Percentiles rank a stretch among this genome's conserved stretches.
phyloP scores from a whole-genome alignment of 2,113 vertebrate species.

The Cacatua alba region DNA sequence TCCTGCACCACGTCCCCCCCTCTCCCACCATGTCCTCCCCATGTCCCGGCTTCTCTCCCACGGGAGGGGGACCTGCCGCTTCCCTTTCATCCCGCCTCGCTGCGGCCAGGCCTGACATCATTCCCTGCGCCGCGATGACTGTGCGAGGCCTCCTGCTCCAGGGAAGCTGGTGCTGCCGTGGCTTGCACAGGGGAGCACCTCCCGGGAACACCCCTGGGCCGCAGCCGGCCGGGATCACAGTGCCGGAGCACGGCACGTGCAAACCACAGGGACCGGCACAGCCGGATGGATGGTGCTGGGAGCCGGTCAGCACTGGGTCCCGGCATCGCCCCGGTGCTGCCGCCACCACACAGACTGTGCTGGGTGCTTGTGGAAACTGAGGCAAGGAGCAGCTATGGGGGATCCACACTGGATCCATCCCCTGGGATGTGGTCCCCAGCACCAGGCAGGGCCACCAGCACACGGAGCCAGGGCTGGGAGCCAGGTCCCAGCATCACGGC shows the following conservation, averaged over 20 bases:
- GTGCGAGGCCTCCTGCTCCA: not conserved
- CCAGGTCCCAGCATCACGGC: rapidly evolving
- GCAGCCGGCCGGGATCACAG: not conserved
- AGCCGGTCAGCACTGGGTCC: rapidly evolving
- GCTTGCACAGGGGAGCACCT: not conserved
- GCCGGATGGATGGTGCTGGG: not conserved
- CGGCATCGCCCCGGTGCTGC: rapidly evolving
- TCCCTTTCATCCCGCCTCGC: not conserved
- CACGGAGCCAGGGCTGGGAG: not conserved
- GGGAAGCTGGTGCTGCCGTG: not conserved
- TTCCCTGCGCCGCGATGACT: not conserved
- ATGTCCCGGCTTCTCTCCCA: not conserved
- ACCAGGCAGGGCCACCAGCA: not conserved
- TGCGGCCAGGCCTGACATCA: conserved; percentile 20
- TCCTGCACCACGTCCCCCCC: not conserved
- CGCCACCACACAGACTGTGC: not conserved
- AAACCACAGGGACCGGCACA: not conserved
- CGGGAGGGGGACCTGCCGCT: not conserved
- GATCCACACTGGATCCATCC: rapidly evolving
- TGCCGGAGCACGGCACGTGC: rapidly evolving
- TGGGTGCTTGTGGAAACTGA: not conserved
- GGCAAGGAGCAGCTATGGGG: not conserved
- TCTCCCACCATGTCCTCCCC: rapidly evolving
- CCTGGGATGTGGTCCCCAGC: not conserved
- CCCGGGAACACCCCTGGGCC: not conserved